Base-by-base conservation (phyloP, 2,888 invertebrate species). In the Leptodirus hochenwartii region DNA sequence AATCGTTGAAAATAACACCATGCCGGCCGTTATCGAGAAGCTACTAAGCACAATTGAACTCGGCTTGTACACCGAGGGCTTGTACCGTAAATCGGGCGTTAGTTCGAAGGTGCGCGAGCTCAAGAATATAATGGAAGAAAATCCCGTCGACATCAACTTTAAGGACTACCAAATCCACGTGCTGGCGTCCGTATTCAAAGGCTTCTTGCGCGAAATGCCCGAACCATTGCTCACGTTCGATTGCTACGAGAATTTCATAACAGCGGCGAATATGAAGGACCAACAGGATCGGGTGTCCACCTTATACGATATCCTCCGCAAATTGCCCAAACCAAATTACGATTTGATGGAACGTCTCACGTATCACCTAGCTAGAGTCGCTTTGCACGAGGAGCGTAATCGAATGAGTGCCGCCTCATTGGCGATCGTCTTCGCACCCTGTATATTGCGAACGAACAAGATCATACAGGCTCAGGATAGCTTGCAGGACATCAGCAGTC, bases 371-470 rank as follows among this genome's bases (percentile, higher is more conserved):
- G 85, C 90, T 17, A 66, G 88, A 45, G 84, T 90, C 11, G 87
- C 88, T 1, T 58, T 77, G 16, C 75, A 82, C 44, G 88, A 90
- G 55, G 69, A 77, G 38, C 32, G 5, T 26, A 93, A 91, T 58
- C 63, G 85, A 41, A 93, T 93, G 93, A 82, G 82, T 32, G 71
- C 88, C 1, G 80, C 81, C 47, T 82, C 85, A 30, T 58, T 93
- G 40, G 87, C 91, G 29, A 88, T 91, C 42, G 87, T 93, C 39
- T 93, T 91, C 59, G 90, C 90, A 24, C 91, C 93, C 27, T 91
- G 91, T 56, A 80, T 93, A 35, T 62, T 93, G 39, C 67, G 90
- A 44, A 84, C 88, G 38, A 82, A 81, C 56, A 77, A 84, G 52
- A 59, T 72, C 37, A 69, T 87, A 41, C 85, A 85, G 25, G 91